These are phyloP conservation scores for Dastarcus helophoroides DNA, from an alignment of 2,888 invertebrate genomes.

Conservation along the genomic window DNA sequence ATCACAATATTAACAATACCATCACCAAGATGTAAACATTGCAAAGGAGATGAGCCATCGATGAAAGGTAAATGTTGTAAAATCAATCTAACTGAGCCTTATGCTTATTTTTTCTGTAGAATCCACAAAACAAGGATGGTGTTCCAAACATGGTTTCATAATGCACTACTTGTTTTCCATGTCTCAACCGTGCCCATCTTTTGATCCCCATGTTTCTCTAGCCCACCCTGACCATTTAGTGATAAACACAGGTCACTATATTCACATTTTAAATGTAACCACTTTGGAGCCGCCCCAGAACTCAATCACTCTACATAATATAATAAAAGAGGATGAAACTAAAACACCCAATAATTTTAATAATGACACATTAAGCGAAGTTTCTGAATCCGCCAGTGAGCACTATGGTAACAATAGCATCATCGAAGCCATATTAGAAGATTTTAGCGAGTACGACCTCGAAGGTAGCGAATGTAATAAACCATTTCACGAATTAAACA, in stretches of 20 bases:
- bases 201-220: conserved; percentile 33
- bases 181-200: conserved; percentile 60
- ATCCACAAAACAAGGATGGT: conserved; percentile 37
- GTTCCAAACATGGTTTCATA: conserved; percentile 81
- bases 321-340: conserved; percentile 24
- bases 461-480: conserved; percentile 35
- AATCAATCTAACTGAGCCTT: neutral
- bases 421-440: conserved; percentile 36
- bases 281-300: conserved; percentile 26
- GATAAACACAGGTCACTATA: conserved; percentile 36
- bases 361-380: conserved; percentile 32
- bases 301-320: conserved; percentile 18
- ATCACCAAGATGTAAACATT: conserved; percentile 49
- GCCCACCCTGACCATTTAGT: conserved; percentile 36
- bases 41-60: conserved; percentile 20
- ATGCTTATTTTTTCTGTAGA: conserved; percentile 4
- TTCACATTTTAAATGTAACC: conserved; percentile 34
- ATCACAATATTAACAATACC: conserved; percentile 58
- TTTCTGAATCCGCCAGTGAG: conserved; percentile 33
- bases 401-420: conserved; percentile 31
- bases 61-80: conserved; percentile 26
- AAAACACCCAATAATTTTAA: conserved; percentile 18
- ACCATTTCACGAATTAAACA: conserved; percentile 38
- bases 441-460: conserved; percentile 37
- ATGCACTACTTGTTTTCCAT: conserved; percentile 87